Percentiles rank a stretch among this genome's conserved stretches.
Conservation (phyloP, 2,888 invertebrate species). For the Microdon myrmicae region DNA sequence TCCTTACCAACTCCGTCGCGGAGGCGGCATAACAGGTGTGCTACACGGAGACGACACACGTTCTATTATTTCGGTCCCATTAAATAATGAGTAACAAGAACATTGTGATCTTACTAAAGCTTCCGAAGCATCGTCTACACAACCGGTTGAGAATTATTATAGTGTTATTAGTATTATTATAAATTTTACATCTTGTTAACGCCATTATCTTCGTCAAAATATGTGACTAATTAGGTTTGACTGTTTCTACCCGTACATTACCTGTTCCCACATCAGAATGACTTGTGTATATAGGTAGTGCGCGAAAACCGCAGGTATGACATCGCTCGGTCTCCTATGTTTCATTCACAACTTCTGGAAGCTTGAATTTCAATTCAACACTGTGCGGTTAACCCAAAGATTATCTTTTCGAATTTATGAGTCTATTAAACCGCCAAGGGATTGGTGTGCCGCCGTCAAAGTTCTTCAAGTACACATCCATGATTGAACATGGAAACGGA, state of each 20-base stretch:
- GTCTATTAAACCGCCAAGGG: constrained; percentile 40
- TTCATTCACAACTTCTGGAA: too few relatives aligned
- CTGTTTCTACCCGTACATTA: too few relatives aligned
- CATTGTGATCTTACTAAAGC: not conserved
- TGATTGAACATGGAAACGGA: constrained; percentile 7
- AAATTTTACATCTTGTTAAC: too few relatives aligned
- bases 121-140: constrained; percentile 2
- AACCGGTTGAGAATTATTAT: not conserved
- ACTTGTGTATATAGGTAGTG: too few relatives aligned
- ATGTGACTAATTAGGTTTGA: too few relatives aligned
- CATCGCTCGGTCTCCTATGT: not conserved
- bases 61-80: not conserved
- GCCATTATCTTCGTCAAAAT: too few relatives aligned
- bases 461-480: constrained; percentile 3
- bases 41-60: too few relatives aligned
- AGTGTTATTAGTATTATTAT: constrained; percentile 1
- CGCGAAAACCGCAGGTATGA: too few relatives aligned
- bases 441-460: constrained; percentile 39
- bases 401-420: constrained; percentile 47
- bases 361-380: constrained; percentile 49
- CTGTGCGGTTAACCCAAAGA: constrained; percentile 43
- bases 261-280: too few relatives aligned
- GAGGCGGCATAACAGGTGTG: too few relatives aligned
- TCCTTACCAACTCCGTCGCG: too few relatives aligned
- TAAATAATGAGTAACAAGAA: not conserved